Evolutionary conservation across 35 echinoderm and acorn worm species (phyloP), one percentile per base, ranked within the genome.

Genomic region (Heliocidaris erythrogramma): DNA sequence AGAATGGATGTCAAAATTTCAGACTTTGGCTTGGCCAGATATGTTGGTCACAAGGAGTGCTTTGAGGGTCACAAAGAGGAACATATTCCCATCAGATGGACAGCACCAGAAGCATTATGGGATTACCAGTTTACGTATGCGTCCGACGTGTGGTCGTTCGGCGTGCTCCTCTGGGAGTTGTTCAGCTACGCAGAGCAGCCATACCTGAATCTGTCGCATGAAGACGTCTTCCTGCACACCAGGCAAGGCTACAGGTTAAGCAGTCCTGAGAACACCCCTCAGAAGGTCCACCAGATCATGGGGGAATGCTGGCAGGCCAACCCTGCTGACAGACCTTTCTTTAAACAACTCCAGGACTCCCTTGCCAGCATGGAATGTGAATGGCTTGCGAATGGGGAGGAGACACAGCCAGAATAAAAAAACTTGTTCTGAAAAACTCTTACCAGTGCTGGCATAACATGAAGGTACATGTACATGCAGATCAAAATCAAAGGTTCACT

Each of bases 11-110:
- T 99, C 0, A 99, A 99, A 90, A 99, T 99, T 60, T 96, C 98
- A 31, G 98, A 99, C 95, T 99, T 99, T 99, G 98, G 98, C 13
- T 85, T 99, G 48, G 98, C 98, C n/a, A 93, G 96, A 60, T 96
- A 96, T 88, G 84, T 99, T 10, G 98, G 95, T 13, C 59, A 88
- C 17, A 96, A 92, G 13, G 96, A 96, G 12, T 92, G 94, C 31
- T 97, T 94, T 90, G 86, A 96, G 2, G 98, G 98, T 18, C 95
- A 96, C 24, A 95, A 97, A 60, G 97, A 95, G 50, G 98, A 99
- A 56, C 95, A 92, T 7, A 96, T 99, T 10, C 98, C 98, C 0
- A 96, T 99, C 21, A 94, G 98, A 27, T 99, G 98, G 98, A 99
- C 98, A 4, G 94, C 98, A n/a, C 98, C 98, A 0, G 98, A 99